phyloP scores from a whole-genome alignment of 2,113 vertebrate genomes.

The Gnathonemus echidnorhynchus region DNA sequence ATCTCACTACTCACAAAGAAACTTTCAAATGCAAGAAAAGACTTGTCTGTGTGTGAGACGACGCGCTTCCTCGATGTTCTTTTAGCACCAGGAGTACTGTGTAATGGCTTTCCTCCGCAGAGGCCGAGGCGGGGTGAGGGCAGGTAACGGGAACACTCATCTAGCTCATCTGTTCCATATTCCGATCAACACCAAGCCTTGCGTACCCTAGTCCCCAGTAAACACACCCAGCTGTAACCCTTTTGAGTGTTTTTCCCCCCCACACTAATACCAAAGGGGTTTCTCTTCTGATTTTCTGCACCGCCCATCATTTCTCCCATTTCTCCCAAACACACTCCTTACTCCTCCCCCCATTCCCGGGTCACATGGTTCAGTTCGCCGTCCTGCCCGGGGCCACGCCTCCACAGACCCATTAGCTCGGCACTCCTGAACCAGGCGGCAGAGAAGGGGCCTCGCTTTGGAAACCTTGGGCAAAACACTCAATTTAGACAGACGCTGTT shows the following conservation, averaged over 20 bases:
- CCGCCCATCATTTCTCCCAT: neutral
- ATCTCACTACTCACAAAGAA: neutral
- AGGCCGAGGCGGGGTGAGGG: neutral
- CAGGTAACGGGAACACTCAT: neutral
- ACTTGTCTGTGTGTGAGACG: neutral
- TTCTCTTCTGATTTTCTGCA: neutral
- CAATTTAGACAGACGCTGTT: neutral
- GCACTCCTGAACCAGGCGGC: neutral
- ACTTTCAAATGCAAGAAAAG: neutral
- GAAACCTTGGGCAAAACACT: neutral
- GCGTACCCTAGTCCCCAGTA: neutral
- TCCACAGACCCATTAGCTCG: neutral
- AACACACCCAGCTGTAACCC: neutral
- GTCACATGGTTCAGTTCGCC: neutral
- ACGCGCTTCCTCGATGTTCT: neutral
- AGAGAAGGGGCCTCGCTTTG: neutral
- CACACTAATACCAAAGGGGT: neutral
- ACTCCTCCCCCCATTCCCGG: neutral
- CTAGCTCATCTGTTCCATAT: neutral
- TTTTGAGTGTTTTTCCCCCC: neutral
- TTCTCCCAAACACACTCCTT: neutral
- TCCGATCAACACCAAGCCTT: neutral
- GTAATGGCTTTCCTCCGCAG: neutral
- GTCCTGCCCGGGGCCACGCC: neutral
- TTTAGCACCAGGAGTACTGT: neutral